A percentile compares a stretch with the other conserved stretches of the same genome.
phyloP scores from a whole-genome alignment of 2,797 vertebrate genomes.

The Dermochelys coriacea region DNA sequence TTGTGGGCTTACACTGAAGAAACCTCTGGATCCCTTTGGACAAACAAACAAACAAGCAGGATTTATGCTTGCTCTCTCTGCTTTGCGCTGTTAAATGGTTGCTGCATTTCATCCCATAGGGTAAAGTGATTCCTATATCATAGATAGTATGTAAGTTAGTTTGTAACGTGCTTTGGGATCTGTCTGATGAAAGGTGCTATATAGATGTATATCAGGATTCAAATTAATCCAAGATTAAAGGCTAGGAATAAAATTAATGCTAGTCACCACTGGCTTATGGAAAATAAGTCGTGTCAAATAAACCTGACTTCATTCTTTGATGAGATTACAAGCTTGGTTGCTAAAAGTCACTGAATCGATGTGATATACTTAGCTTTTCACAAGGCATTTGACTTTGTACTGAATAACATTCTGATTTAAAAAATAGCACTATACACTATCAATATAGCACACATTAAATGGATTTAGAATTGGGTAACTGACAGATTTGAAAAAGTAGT shows the following conservation, averaged over 20 bases:
- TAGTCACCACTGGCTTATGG: background rate
- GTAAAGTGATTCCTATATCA: conserved; percentile 7
- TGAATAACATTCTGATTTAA: background rate
- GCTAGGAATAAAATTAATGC: background rate
- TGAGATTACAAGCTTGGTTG: background rate
- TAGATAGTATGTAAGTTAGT: background rate
- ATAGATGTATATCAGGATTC: background rate
- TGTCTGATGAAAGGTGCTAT: fast-evolving
- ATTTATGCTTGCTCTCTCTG: background rate
- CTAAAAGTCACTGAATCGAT: background rate
- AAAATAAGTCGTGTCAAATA: background rate
- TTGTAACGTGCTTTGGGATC: background rate
- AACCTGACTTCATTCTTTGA: background rate
- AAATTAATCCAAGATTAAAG: background rate
- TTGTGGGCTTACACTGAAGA: conserved; percentile 56
- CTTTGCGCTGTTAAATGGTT: background rate
- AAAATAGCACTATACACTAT: background rate
- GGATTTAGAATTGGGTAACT: no score
- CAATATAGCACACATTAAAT: background rate
- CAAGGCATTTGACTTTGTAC: background rate
- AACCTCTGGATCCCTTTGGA: conserved; percentile 42
- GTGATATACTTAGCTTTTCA: background rate
- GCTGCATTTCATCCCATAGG: background rate
- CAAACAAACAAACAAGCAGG: conserved; percentile 43
- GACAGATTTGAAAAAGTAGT: no score